These are phyloP conservation scores for Psammodynastes pulverulentus DNA, from an alignment of 2,113 vertebrate genomes.

Conservation along the genomic window DNA sequence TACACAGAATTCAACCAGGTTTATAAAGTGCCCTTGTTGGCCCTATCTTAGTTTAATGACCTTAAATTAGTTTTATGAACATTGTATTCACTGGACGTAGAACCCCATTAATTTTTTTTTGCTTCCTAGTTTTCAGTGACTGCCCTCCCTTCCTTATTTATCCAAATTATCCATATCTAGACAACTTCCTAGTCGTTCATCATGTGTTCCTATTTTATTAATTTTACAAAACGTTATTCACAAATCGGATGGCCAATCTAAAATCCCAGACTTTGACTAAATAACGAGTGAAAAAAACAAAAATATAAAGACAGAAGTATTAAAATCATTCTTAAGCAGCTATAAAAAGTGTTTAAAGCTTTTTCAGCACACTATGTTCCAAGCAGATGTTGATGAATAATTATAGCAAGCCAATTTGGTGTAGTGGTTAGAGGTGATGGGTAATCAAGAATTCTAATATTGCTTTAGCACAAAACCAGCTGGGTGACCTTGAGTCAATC, in stretches of 20 bases:
- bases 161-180: background rate
- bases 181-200: background rate
- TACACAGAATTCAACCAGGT: background rate
- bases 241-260: background rate
- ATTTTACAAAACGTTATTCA: background rate
- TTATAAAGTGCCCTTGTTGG: background rate
- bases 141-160: background rate
- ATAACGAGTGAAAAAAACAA: background rate
- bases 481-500: background rate
- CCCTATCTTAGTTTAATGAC: background rate
- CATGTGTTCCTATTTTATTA: background rate
- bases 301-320: background rate
- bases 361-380: background rate
- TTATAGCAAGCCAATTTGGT: background rate
- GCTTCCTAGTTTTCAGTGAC: background rate
- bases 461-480: background rate
- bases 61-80: background rate
- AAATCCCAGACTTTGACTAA: background rate
- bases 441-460: background rate
- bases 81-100: background rate
- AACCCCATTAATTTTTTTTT: background rate
- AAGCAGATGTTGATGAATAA: background rate
- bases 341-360: background rate
- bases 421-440: background rate
- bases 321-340: background rate